A percentile compares a stretch with the other conserved stretches of the same genome.
Evolutionary conservation across 2,888 invertebrate genomes (phyloP).

Genomic region (Ceratothoa steindachneri): DNA sequence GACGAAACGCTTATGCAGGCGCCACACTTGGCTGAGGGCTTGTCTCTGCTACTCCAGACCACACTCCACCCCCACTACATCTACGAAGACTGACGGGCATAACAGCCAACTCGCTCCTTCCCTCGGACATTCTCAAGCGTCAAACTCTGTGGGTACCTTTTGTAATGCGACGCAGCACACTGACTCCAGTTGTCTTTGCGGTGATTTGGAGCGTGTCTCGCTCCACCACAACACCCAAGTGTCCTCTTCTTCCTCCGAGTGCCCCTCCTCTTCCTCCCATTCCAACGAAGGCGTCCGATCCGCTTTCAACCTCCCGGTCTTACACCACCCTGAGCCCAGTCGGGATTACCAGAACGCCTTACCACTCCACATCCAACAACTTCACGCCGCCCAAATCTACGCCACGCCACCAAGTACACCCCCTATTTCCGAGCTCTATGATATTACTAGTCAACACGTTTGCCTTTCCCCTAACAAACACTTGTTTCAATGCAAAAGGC

Average conservation of each 20-base stretch:
- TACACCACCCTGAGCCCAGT: conserved; percentile 23
- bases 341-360: conserved; percentile 42
- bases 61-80: conserved; percentile 33
- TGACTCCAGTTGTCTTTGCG: conserved; percentile 2
- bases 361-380: conserved; percentile 44
- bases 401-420: conserved; percentile 45
- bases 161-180: background rate
- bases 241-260: conserved; percentile 19
- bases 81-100: conserved; percentile 13
- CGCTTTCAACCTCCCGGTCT: conserved; percentile 27
- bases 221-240: conserved; percentile 20
- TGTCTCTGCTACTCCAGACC: conserved; percentile 41
- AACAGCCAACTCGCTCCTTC: conserved; percentile 14
- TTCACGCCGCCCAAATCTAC: conserved; percentile 45
- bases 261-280: conserved; percentile 13
- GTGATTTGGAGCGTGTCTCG: background rate
- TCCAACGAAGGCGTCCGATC: background rate
- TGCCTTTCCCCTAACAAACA: background rate
- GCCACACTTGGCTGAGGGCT: conserved; percentile 47
- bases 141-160: conserved; percentile 16
- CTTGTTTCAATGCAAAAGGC: background rate
- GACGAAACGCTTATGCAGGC: conserved; percentile 42
- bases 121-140: conserved; percentile 9
- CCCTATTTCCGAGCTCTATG: conserved; percentile 43
- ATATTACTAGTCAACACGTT: conserved; percentile 33